Evolutionary conservation across 2,888 invertebrate species (phyloP).

Genomic region (Pterostichus niger): DNA sequence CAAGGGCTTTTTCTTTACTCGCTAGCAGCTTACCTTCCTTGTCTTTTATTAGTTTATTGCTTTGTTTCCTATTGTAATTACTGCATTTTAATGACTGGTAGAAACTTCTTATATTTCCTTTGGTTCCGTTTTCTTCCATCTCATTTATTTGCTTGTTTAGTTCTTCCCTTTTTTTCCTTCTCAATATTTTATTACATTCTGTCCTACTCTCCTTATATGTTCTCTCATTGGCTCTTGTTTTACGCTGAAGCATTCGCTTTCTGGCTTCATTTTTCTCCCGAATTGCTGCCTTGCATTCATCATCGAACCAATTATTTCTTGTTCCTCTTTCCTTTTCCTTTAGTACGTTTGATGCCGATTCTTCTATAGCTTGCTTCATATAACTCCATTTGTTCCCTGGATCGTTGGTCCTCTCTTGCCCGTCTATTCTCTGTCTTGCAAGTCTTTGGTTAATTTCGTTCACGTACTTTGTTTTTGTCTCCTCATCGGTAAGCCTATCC

Average conservation of each 20-base stretch:
- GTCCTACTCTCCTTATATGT: conserved; percentile 39
- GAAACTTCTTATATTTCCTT: conserved; percentile 35
- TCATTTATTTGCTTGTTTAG: conserved; percentile 23
- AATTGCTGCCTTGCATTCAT: conserved; percentile 10
- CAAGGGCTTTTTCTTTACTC: conserved; percentile 26
- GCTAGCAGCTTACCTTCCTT: conserved; percentile 27
- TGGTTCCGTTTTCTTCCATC: conserved; percentile 30
- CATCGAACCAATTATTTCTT: conserved; percentile 46
- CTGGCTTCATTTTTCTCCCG: conserved; percentile 45
- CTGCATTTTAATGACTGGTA: conserved; percentile 44
- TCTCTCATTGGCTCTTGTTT: conserved; percentile 38
- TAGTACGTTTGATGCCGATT: conserved; percentile 27
- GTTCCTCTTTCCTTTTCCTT: conserved; percentile 29
- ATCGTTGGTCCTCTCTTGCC: conserved; percentile 2
- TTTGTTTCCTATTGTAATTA: conserved; percentile 40
- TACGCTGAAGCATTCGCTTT: conserved; percentile 29
- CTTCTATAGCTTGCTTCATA: conserved; percentile 34
- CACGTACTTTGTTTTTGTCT: conserved; percentile 30
- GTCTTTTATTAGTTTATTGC: conserved; percentile 39
- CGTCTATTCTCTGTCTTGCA: conserved; percentile 3
- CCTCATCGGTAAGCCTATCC: conserved; percentile 9
- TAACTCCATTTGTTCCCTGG: conserved; percentile 16
- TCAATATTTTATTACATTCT: conserved; percentile 37
- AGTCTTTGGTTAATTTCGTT: conserved; percentile 37
- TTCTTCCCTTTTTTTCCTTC: conserved; percentile 25